Base-by-base conservation (phyloP, 2,888 invertebrate species). In the Lysandra coridon region DNA sequence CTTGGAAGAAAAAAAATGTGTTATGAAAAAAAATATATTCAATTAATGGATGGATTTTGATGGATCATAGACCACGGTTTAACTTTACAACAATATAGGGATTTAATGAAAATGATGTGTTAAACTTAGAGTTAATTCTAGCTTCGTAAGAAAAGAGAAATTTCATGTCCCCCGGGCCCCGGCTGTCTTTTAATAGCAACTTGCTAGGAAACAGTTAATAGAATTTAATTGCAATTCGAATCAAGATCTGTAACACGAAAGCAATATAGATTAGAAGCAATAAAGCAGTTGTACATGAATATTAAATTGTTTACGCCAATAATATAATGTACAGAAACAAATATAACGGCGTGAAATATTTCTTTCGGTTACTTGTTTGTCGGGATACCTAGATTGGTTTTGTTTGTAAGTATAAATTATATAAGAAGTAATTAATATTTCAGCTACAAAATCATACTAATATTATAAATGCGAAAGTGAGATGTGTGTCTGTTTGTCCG, bases 221-320 rank as follows among this genome's bases (percentile, higher is more conserved):
- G 91, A 93, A 90, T 93, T 92, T 92, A 92, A 93, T 94, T 92
- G 88, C 89, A 88, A 84, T 85, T 82, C 83, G 84, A 85, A 84
- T 85, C 82, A 82, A 57, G 81, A 83, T 83, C 81, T 80, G 81
- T 80, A 82, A 81, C 80, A 80, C 81, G 37, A 80, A 81, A 78
- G 79, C 81, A 76, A 73, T 75, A 78, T 75, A 79, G 80, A 81
- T 82, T 80, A 82, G 80, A 79, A 80, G 80, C 80, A 82, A 81
- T 83, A 80, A 81, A 82, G 81, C 82, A 82, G 81, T 69, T 64
- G 80, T 79, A 79, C 79, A 81, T 82, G 78, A 80, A 82, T 82
- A 81, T 80, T 85, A 88, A 88, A 88, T 33, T 76, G 53, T 76
- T 57, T 17, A 57, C 76, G 53, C 76, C 30, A 76, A 76, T 57